These are phyloP conservation scores for Melanotus villosus DNA, from an alignment of 2,888 invertebrate genomes.

Conservation along the genomic window DNA sequence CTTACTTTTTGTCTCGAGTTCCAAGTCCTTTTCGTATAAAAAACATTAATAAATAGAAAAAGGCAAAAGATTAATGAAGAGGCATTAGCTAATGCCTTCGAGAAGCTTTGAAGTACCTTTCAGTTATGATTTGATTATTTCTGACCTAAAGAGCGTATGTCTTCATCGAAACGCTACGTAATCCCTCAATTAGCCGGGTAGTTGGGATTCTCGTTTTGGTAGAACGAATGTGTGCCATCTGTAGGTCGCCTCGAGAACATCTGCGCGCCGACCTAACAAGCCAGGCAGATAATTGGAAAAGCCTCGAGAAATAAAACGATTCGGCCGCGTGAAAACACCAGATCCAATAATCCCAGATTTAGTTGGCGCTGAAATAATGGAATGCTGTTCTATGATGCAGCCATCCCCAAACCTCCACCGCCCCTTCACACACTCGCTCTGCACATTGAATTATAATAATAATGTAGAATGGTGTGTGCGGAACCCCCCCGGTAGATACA, in stretches of 20 bases:
- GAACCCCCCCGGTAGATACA: slow-evolving; percentile 27
- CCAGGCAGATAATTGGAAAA: slow-evolving; percentile 65
- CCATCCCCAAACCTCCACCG: background rate
- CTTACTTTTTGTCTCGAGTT: background rate
- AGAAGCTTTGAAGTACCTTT: background rate
- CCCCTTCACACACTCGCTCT: slow-evolving; percentile 16
- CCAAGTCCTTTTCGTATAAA: background rate
- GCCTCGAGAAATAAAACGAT: slow-evolving; percentile 64
- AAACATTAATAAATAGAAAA: too few relatives aligned
- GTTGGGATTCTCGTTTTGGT: slow-evolving; percentile 38
- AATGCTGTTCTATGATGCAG: slow-evolving; percentile 48
- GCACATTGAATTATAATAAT: slow-evolving; percentile 41
- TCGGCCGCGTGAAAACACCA: slow-evolving; percentile 62
- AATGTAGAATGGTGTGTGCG: slow-evolving; percentile 25
- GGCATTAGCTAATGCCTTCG: background rate
- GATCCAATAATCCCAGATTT: slow-evolving; percentile 64
- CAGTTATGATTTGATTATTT: slow-evolving; percentile 11
- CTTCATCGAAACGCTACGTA: slow-evolving; percentile 11
- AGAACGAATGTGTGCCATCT: slow-evolving; percentile 49
- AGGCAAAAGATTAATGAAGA: background rate
- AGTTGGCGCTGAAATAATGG: slow-evolving; percentile 58
- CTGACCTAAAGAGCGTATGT: slow-evolving; percentile 15
- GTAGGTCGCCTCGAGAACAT: slow-evolving; percentile 46
- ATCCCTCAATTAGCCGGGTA: slow-evolving; percentile 31
- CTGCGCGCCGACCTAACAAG: slow-evolving; percentile 59